Evolutionary conservation across 1,140 invertebrate species (phyloP).

Genomic region (Drosophila insularis): DNA sequence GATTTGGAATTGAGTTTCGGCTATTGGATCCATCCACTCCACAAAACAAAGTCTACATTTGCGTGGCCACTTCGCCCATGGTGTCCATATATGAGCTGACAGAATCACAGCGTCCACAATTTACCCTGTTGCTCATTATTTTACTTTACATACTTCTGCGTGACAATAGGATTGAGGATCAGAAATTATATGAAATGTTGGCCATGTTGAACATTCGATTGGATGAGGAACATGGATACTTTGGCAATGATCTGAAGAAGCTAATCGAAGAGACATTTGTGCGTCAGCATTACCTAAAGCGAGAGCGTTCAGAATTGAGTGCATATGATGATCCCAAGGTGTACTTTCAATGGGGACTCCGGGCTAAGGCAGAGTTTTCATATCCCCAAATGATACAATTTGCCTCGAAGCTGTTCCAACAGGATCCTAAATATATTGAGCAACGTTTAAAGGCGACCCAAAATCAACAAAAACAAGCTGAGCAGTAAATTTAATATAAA

Average conservation of each 20-base stretch:
- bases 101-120: slow-evolving; percentile 36
- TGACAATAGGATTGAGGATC: slow-evolving; percentile 45
- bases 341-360: slow-evolving; percentile 49
- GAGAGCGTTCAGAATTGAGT: slow-evolving; percentile 54
- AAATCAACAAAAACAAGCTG: slow-evolving; percentile 3
- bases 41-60: slow-evolving; percentile 45
- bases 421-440: slow-evolving; percentile 29
- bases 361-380: slow-evolving; percentile 51
- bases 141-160: slow-evolving; percentile 68
- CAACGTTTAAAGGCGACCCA: slow-evolving; percentile 45
- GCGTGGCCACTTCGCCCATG: slow-evolving; percentile 43
- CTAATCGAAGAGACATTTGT: slow-evolving; percentile 72
- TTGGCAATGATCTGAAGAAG: slow-evolving; percentile 55
- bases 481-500: background rate
- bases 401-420: slow-evolving; percentile 45
- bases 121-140: slow-evolving; percentile 56
- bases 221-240: slow-evolving; percentile 63
- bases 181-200: slow-evolving; percentile 54
- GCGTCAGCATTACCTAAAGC: slow-evolving; percentile 68
- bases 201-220: slow-evolving; percentile 43
- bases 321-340: slow-evolving; percentile 51
- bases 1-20: slow-evolving; percentile 44
- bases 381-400: slow-evolving; percentile 45
- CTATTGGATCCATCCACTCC: slow-evolving; percentile 18
- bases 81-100: slow-evolving; percentile 55